Base-by-base conservation (phyloP, 2,797 vertebrate species). In the Enteromius fasciolatus region DNA sequence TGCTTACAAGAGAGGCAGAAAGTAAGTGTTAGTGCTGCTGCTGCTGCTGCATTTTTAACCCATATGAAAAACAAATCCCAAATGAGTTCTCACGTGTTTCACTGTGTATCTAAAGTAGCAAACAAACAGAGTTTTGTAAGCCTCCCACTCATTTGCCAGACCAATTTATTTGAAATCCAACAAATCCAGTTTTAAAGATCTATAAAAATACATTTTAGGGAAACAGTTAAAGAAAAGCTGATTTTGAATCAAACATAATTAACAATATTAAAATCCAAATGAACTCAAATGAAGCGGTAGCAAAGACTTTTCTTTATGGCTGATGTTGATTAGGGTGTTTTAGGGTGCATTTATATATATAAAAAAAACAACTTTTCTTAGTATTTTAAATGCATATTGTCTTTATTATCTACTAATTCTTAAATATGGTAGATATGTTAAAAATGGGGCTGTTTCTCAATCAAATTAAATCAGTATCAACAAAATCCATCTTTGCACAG, bases 1-100 rank as follows among this genome's bases (percentile, higher is more conserved):
- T 90, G 93, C 81, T 92, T 94, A 48, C 97, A 99, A 83, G 94
- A 90, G 83, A 95, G 95, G 84, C 97, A 74, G 72, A 74, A 74
- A 36, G 72, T 74, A 74, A 74, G 72, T 54, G 69, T 31, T 5
- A 31, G 46, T 1, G 46, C 64, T 67, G 44, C 28, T 31, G 28
- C 28, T 31, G 28, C 44, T 39, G 39, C 39, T 69, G 5, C 4
- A 4, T 73, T 33, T n/a, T n/a, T n/a, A n/a, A n/a, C n/a, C n/a
- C n/a, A n/a, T n/a, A n/a, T n/a, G n/a, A n/a, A 31, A 52, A 31
- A 50, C 6, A n/a, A 50, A 18, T 18, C 0, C 14, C 31, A 33
- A 33, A 33, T 36, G 2, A 28, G 25, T 17, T 63, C 28, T 31
- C 59, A 63, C 2, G 10, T 31, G 5, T 36, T 33, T 12, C 5